phyloP scores from a whole-genome alignment of 2,113 vertebrate species.

The Setophaga coronata region DNA sequence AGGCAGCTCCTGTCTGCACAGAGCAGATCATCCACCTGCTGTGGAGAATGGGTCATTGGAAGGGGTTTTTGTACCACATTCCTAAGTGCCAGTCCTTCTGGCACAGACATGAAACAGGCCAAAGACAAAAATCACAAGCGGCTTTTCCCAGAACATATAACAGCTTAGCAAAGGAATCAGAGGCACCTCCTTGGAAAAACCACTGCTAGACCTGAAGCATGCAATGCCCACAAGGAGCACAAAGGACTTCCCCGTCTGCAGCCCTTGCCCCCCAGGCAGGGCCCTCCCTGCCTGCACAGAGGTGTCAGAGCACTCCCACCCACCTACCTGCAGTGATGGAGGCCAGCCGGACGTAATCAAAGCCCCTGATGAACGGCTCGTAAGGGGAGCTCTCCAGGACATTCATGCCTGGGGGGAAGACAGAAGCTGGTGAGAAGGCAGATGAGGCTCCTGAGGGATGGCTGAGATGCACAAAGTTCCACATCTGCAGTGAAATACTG shows the following conservation, averaged over 20 bases:
- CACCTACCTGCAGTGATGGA: conserved; percentile 18
- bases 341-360: conserved; percentile 87
- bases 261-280: accelerated
- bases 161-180: neutral
- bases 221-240: neutral
- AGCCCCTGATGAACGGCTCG: conserved; percentile 82
- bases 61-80: neutral
- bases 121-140: neutral
- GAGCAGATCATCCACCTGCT: neutral
- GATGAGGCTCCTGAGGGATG: neutral
- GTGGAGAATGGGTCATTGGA: neutral
- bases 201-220: neutral
- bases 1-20: neutral
- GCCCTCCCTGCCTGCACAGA: too few species aligned
- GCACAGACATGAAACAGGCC: neutral
- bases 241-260: neutral
- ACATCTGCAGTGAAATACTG: neutral
- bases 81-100: neutral
- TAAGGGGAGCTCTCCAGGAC: conserved; percentile 89
- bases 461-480: accelerated
- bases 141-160: neutral
- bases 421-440: neutral
- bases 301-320: neutral
- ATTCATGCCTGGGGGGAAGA: conserved; percentile 77
- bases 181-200: neutral